Evolutionary conservation across 2,888 invertebrate genomes (phyloP), one percentile per base, ranked within the genome.

Genomic region (Periphyllus acericola): DNA sequence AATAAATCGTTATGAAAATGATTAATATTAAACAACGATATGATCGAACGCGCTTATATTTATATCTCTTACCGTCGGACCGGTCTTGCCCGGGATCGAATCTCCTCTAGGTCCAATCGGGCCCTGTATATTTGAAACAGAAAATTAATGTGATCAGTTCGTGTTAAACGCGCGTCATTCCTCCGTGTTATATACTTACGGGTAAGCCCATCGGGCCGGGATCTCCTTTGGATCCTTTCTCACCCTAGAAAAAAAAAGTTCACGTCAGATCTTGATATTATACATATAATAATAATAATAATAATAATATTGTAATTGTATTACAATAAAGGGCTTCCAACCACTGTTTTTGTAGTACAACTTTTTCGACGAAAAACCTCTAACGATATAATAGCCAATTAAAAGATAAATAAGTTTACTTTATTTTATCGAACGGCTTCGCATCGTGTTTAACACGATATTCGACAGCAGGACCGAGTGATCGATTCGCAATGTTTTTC

Each of bases 171-270:
- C 46, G 1, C 11, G 46, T 46, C n/a, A 25, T 60, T 8, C 75
- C 76, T 60, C 81, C 66, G 72, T 60, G 76, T 46, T 46, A 46
- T 68, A 79, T 89, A 95, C 96, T 95, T 94, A 98, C 98, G 92
- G 98, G 98, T 91, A 98, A 93, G 91, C 98, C 98, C 97, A 98
- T 98, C 87, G 98, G 98, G 90, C 98, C 98, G 89, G 95, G 95
- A 92, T 96, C 96, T 89, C 97, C 97, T 92, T 95, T 95, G 84
- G 94, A 93, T 86, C 96, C 96, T 91, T 95, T 95, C 90, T 95
- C 95, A 82, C 96, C 96, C 96, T 96, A 92, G 8, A 87, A 89
- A 86, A 81, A 14, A 14, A 11, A 46, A 14, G 14, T 46, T 46
- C 14, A 14, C 46, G 11, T 46, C 46, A 46, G 46, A 46, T 46